phyloP scores from a whole-genome alignment of 2,888 invertebrate genomes.

The Scaptomyza parva region DNA sequence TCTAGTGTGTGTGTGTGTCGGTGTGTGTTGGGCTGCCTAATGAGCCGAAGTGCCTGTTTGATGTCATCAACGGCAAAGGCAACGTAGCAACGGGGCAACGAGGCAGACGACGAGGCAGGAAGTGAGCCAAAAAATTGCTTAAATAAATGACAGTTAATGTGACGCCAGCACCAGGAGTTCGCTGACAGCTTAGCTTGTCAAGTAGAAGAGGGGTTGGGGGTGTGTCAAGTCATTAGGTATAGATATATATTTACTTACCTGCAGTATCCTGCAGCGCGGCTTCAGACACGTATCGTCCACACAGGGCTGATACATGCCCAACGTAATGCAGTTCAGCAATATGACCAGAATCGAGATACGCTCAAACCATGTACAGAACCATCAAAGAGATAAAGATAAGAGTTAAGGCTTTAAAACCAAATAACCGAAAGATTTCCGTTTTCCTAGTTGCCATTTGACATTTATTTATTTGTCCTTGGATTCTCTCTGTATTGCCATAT shows the following conservation, averaged over 20 bases:
- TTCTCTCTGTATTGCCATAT: too few species aligned
- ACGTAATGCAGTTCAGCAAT: conserved; percentile 98
- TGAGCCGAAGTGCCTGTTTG: conserved; percentile 78
- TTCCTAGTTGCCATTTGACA: too few species aligned
- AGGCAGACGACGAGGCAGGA: conserved; percentile 70
- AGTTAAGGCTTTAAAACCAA: conserved; percentile 34
- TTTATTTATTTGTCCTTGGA: too few species aligned
- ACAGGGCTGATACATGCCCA: conserved; percentile 99
- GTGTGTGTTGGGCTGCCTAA: conserved; percentile 64
- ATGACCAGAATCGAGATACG: conserved; percentile 99
- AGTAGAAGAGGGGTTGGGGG: background rate
- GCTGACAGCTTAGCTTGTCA: conserved; percentile 38
- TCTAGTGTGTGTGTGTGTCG: conserved; percentile 4
- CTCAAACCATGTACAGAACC: conserved; percentile 96
- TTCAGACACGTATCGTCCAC: conserved; percentile 96
- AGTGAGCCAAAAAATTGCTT: conserved; percentile 78
- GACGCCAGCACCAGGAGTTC: too few species aligned
- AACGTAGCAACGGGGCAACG: too few species aligned
- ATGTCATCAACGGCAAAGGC: too few species aligned
- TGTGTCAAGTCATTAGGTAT: conserved; percentile 1
- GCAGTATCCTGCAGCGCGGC: conserved; percentile 95
- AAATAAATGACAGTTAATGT: conserved; percentile 78
- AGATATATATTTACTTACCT: conserved; percentile 87
- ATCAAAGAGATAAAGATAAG: conserved; percentile 8
- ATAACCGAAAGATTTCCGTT: too few species aligned